phyloP scores from a whole-genome alignment of 2,113 vertebrate genomes.

The Tor tambroides region DNA sequence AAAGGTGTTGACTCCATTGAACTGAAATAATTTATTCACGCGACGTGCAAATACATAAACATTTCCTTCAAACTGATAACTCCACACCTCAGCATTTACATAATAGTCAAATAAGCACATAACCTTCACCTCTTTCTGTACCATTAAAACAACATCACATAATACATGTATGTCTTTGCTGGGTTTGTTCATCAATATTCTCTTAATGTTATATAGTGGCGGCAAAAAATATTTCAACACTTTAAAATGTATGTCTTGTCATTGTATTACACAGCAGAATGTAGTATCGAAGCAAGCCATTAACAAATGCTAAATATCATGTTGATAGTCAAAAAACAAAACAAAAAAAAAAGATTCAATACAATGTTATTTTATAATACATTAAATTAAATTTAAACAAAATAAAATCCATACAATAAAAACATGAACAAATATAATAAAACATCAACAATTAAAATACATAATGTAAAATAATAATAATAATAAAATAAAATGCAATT shows the following conservation, averaged over 20 bases:
- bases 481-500: background rate
- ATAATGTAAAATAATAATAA: background rate
- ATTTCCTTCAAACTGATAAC: slow-evolving; percentile 14
- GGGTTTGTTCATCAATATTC: background rate
- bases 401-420: background rate
- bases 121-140: background rate
- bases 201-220: background rate
- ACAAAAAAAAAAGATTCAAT: background rate
- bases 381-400: background rate
- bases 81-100: background rate
- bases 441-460: background rate
- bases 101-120: background rate
- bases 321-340: no score
- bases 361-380: background rate
- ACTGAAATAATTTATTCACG: background rate
- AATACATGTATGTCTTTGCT: background rate
- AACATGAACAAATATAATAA: background rate
- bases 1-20: background rate
- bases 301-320: background rate
- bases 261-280: background rate
- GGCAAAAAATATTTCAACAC: background rate
- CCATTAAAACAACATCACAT: background rate
- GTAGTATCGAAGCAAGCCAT: background rate
- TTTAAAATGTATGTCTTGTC: background rate
- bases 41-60: slow-evolving; percentile 8